A percentile compares a stretch with the other conserved stretches of the same genome.
Evolutionary conservation across 2,113 vertebrate genomes (phyloP).

Genomic region (Fukomys damarensis): DNA sequence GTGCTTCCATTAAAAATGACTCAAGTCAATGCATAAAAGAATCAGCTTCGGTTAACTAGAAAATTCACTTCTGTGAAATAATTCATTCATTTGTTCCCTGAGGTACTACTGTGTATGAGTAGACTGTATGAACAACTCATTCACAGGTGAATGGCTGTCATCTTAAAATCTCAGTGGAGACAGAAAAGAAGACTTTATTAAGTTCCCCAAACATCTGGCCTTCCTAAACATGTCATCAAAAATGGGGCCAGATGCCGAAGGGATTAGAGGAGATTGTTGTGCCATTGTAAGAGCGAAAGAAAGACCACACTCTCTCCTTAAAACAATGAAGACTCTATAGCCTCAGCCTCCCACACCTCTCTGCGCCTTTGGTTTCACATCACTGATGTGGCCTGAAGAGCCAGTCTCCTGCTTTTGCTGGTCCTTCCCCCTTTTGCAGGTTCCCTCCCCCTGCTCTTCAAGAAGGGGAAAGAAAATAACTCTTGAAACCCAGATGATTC

Average conservation of each 20-base stretch:
- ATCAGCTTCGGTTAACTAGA: constrained; percentile 53
- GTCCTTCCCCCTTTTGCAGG: no score
- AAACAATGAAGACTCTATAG: neutral
- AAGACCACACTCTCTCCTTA: neutral
- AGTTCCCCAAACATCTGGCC: constrained; percentile 56
- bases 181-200: constrained; percentile 62
- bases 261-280: neutral
- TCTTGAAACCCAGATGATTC: neutral
- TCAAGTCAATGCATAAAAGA: constrained; percentile 47
- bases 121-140: constrained; percentile 17
- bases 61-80: constrained; percentile 60
- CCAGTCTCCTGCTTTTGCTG: neutral
- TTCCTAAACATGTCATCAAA: constrained; percentile 28
- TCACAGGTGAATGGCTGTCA: constrained; percentile 60
- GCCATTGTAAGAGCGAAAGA: neutral
- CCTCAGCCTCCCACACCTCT: neutral
- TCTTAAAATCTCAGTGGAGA: constrained; percentile 58
- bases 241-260: neutral
- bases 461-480: neutral
- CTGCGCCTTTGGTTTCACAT: neutral
- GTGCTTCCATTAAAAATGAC: constrained; percentile 29
- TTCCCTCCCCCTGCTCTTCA: neutral
- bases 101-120: constrained; percentile 31
- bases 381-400: neutral
- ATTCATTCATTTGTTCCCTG: constrained; percentile 34